phyloP scores from a whole-genome alignment of 2,113 vertebrate species.

The Istiophorus platypterus region DNA sequence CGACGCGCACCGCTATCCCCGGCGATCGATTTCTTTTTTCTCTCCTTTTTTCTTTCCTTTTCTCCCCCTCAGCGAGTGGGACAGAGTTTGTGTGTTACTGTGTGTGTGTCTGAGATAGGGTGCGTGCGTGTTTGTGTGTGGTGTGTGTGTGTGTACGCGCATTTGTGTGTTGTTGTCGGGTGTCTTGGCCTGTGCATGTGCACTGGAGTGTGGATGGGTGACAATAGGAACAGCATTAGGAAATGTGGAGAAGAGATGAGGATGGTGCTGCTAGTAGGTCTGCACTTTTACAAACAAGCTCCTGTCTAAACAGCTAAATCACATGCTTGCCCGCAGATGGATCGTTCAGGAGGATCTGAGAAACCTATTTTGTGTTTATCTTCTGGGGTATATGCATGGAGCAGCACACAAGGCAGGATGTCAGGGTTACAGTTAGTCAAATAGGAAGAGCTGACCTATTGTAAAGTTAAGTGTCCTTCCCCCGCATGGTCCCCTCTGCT shows the following conservation, averaged over 20 bases:
- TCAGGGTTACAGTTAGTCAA: constrained; percentile 64
- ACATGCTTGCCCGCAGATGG: constrained; percentile 56
- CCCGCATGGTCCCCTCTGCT: constrained; percentile 60
- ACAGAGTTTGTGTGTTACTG: constrained; percentile 76
- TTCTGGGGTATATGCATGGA: constrained; percentile 23
- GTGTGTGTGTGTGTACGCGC: constrained; percentile 36
- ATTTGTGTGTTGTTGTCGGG: constrained; percentile 58
- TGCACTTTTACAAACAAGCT: constrained; percentile 77
- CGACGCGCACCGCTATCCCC: constrained; percentile 91
- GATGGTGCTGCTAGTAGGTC: constrained; percentile 73
- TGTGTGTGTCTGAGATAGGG: constrained; percentile 50
- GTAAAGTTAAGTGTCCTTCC: constrained; percentile 82
- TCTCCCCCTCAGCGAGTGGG: constrained; percentile 85
- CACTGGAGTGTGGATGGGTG: constrained; percentile 78
- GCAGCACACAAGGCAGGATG: constrained; percentile 6
- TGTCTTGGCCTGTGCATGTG: constrained; percentile 69
- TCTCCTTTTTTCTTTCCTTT: constrained; percentile 79
- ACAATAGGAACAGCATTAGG: constrained; percentile 82
- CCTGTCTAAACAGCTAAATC: constrained; percentile 79
- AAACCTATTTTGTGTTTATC: constrained; percentile 30
- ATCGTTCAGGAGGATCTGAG: constrained; percentile 45
- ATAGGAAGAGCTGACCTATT: constrained; percentile 80
- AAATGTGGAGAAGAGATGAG: constrained; percentile 81
- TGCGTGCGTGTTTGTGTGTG: constrained; percentile 20
- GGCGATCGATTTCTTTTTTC: constrained; percentile 92